A percentile compares a stretch with the other conserved stretches of the same genome.
phyloP scores from a whole-genome alignment of 2,113 vertebrate genomes.

The Rhombomys opimus region DNA sequence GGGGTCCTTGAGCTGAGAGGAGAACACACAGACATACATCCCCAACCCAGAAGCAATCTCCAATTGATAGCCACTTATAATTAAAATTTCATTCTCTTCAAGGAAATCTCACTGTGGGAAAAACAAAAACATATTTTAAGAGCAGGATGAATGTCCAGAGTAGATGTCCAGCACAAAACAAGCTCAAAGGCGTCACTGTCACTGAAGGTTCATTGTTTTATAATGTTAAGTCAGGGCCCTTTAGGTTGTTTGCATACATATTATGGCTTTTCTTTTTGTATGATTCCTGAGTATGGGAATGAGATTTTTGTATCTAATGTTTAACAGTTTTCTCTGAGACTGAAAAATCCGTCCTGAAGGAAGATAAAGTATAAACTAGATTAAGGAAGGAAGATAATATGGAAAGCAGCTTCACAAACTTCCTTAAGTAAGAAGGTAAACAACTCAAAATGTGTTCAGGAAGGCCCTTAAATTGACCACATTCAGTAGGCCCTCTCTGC shows the following conservation, averaged over 20 bases:
- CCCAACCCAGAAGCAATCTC: no score
- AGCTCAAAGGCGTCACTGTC: background rate
- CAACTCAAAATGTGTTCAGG: background rate
- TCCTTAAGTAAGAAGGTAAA: background rate
- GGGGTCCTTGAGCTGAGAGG: fast-evolving
- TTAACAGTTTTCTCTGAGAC: background rate
- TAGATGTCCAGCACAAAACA: background rate
- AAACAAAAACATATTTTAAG: background rate
- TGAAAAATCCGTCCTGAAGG: background rate
- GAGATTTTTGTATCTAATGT: background rate
- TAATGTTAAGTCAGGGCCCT: background rate
- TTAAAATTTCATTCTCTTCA: background rate
- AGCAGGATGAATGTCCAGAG: fast-evolving
- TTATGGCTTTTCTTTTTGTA: background rate
- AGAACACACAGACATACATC: background rate
- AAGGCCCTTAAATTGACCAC: background rate
- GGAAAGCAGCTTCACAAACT: background rate
- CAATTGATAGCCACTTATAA: background rate
- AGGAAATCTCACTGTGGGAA: background rate
- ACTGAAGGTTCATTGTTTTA: background rate
- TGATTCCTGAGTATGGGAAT: background rate
- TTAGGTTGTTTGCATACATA: background rate
- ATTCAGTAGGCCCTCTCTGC: background rate
- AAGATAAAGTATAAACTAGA: background rate
- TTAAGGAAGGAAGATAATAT: background rate